Base-by-base conservation (phyloP, 2,888 invertebrate species). In the Cecidostiba fungosa region DNA sequence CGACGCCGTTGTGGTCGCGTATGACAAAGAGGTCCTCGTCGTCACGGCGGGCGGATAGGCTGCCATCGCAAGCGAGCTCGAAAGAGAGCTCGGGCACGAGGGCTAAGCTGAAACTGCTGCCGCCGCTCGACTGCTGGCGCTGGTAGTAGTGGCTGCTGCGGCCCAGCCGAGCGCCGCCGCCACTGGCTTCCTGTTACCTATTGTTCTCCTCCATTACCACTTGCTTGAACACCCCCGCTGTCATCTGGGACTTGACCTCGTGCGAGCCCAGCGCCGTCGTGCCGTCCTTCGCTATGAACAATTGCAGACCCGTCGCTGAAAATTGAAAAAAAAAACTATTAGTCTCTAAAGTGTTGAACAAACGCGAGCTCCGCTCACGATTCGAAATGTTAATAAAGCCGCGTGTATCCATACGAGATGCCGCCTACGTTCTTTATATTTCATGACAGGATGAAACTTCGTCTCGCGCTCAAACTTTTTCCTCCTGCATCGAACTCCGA, bases 221-320 rank as follows among this genome's bases (percentile, higher is more conserved):
- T 94, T 96, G 96, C 92, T 96, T 96, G 92, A 96, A 96, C 89
- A 94, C 94, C 87, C 96, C 96, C n/a, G 96, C 95, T 77, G 96
- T 95, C 95, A 96, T 96, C 93, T 96, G 96, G 84, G 96, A 96
- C 90, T 97, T 97, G 88, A 96, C 96, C 93, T 97, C 97, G 90
- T 97, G 97, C 90, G 96, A 96, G 89, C 98, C 97, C 89, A 98
- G 94, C 79, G 97, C 97, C 54, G 98, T 97, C 83, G 97, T 97
- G 86, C 98, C 98, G 94, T 98, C 98, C 93, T 97, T 97, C 84
- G 96, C 96, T 89, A 98, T 98, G 94, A 97, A 98, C 92, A 98
- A 94, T 94, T 98, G 97, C 90, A 98, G 95, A 4, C 98, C 98
- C 77, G 97, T 96, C 90, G 97, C 98, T 98, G 93, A 36, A 94